phyloP scores from a whole-genome alignment of 2,888 invertebrate species.

The Drosophila suboccidentalis region DNA sequence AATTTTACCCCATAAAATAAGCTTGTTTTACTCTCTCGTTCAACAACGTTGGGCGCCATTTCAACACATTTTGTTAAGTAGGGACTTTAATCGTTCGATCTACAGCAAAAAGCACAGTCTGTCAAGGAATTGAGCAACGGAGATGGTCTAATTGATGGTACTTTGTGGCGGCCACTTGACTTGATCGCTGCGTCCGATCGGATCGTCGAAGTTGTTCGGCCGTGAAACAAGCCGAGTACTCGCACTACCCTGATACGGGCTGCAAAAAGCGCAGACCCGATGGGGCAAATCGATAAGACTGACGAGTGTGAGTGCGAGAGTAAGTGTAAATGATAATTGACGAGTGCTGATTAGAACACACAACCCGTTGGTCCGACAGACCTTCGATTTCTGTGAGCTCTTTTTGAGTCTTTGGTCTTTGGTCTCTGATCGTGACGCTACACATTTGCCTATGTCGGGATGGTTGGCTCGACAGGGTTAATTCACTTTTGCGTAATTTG shows the following conservation, averaged over 20 bases:
- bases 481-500: slow-evolving; percentile 70
- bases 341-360: slow-evolving; percentile 39
- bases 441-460: slow-evolving; percentile 60
- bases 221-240: slow-evolving; percentile 37
- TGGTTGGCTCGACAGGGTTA: slow-evolving; percentile 57
- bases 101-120: slow-evolving; percentile 43
- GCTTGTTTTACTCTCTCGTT: not conserved
- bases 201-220: slow-evolving; percentile 40
- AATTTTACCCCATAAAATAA: not conserved
- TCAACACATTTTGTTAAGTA: not conserved
- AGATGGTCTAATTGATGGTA: slow-evolving; percentile 68
- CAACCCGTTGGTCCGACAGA: slow-evolving; percentile 50
- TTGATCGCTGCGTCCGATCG: slow-evolving; percentile 58
- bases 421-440: slow-evolving; percentile 51
- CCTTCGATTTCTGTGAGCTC: slow-evolving; percentile 49
- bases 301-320: slow-evolving; percentile 30
- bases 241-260: slow-evolving; percentile 2
- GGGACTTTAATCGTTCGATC: slow-evolving; percentile 12
- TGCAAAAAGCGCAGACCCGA: slow-evolving; percentile 60
- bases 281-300: slow-evolving; percentile 51
- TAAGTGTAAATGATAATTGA: slow-evolving; percentile 60
- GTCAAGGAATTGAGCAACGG: slow-evolving; percentile 30
- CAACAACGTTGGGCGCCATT: slow-evolving; percentile 1
- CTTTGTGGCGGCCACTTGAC: slow-evolving; percentile 66
- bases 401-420: slow-evolving; percentile 11